Percentiles rank a stretch among this genome's conserved stretches.
phyloP scores from a whole-genome alignment of 2,888 invertebrate genomes.

The Eupithecia centaureata region DNA sequence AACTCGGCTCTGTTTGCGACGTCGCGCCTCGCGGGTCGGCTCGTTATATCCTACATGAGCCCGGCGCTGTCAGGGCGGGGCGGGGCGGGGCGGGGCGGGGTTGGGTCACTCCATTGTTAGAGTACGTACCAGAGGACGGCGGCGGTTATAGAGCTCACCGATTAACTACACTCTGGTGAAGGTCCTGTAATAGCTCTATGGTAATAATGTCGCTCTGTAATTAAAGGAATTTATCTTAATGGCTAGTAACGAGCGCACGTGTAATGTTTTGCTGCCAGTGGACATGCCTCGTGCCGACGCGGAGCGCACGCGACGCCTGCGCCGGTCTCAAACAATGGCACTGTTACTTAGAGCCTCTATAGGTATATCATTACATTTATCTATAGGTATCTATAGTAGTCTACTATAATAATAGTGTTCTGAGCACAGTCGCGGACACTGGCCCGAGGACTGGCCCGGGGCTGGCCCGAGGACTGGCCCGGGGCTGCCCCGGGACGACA shows the following conservation, averaged over 20 bases:
- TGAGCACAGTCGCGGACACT: too few relatives aligned
- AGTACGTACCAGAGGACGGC: too few relatives aligned
- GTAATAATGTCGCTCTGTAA: not conserved
- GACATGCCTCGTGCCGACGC: not conserved
- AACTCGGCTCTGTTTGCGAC: too few relatives aligned
- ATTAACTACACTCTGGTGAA: not conserved
- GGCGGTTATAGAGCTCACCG: not conserved
- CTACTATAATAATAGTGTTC: too few relatives aligned
- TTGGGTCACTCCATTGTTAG: too few relatives aligned
- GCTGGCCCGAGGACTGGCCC: too few relatives aligned
- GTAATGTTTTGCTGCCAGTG: not conserved
- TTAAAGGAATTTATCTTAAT: not conserved
- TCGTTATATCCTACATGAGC: not conserved
- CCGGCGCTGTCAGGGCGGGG: not conserved
- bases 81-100: not conserved
- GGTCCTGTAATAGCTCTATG: not conserved
- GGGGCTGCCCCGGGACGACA: too few relatives aligned
- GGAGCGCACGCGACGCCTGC: not conserved
- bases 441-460: too few relatives aligned
- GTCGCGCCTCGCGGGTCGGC: not conserved
- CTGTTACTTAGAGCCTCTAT: not conserved
- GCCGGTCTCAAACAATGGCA: constrained; percentile 1
- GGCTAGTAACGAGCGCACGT: not conserved
- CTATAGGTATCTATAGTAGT: not conserved
- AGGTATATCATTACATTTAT: too few relatives aligned